Conservation (phyloP, 1,140 invertebrate genomes). For the Oppia nitens region DNA sequence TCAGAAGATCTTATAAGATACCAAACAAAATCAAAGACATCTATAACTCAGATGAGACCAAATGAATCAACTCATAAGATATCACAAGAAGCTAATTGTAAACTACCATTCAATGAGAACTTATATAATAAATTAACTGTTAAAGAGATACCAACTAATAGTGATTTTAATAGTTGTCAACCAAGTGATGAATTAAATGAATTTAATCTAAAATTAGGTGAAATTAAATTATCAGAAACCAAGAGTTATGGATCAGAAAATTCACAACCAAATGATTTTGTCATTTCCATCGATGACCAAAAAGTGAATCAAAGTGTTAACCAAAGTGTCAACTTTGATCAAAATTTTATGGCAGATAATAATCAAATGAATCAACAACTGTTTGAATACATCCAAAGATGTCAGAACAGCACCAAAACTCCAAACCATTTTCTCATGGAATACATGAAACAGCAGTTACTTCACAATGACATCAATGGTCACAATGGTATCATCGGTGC, state of each 20-base stretch:
- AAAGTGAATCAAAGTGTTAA: not conserved
- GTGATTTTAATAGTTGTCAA: not conserved
- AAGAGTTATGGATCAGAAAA: not conserved
- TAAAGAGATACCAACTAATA: not conserved
- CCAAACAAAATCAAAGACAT: slow-evolving; percentile 21
- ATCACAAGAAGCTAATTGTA: not conserved
- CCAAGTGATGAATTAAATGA: not conserved
- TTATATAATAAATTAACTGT: not conserved
- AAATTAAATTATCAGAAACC: not conserved
- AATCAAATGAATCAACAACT: not conserved
- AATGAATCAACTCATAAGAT: not conserved
- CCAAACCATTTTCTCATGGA: not conserved
- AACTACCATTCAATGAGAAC: not conserved
- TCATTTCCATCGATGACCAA: not conserved
- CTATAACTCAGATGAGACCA: slow-evolving; percentile 31
- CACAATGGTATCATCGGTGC: not conserved
- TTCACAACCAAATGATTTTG: not conserved
- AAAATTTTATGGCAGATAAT: not conserved
- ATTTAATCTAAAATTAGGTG: not conserved
- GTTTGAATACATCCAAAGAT: not conserved
- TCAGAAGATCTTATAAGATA: not conserved
- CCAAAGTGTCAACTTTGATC: not conserved
- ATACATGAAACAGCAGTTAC: not conserved
- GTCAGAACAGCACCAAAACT: not conserved
- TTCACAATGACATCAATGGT: not conserved